Conservation (phyloP, 2,888 invertebrate genomes). For the Phengaris arion region DNA sequence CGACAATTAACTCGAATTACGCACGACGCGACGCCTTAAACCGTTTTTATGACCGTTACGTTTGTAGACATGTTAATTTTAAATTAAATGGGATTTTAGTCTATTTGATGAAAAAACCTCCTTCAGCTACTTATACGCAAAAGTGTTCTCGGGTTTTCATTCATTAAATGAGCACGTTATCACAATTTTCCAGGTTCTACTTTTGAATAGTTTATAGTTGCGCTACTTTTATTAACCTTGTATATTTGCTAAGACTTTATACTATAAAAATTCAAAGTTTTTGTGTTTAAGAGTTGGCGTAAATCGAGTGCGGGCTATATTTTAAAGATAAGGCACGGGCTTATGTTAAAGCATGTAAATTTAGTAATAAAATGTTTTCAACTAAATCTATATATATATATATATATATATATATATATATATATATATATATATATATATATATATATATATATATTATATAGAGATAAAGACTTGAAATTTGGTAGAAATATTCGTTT, state of each 20-base stretch:
- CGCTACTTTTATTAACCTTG: conserved; percentile 15
- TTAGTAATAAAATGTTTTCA: conserved; percentile 26
- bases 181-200: conserved; percentile 36
- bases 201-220: conserved; percentile 33
- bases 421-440: too few species aligned
- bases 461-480: too few species aligned
- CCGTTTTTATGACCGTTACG: conserved; percentile 64
- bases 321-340: conserved; percentile 17
- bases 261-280: conserved; percentile 22
- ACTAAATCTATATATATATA: too few species aligned
- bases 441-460: too few species aligned
- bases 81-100: conserved; percentile 59
- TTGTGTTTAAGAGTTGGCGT: conserved; percentile 11
- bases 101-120: conserved; percentile 41
- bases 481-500: too few species aligned
- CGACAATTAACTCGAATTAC: conserved; percentile 71
- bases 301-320: background rate
- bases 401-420: too few species aligned
- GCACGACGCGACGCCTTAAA: conserved; percentile 62
- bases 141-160: conserved; percentile 35
- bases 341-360: conserved; percentile 29
- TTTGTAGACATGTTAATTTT: conserved; percentile 66
- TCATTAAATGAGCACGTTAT: conserved; percentile 39
- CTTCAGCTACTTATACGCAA: conserved; percentile 39
- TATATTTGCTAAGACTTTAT: conserved; percentile 9